These are phyloP conservation scores for Salpingus planirostris DNA, from an alignment of 2,888 invertebrate species.

Conservation along the genomic window DNA sequence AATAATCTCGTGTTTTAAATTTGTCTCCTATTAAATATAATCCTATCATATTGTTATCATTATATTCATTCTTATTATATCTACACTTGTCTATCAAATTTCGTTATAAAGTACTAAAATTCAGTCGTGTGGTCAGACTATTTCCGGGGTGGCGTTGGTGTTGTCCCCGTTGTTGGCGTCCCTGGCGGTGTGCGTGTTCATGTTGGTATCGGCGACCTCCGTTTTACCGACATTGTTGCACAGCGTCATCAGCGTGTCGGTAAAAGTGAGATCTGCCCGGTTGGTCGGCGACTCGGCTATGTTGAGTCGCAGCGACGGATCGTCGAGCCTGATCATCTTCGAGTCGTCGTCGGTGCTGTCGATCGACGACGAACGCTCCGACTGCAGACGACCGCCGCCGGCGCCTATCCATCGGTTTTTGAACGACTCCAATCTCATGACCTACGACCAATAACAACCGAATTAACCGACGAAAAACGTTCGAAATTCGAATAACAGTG, in stretches of 20 bases:
- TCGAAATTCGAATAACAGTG: too few species aligned
- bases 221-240: slow-evolving; percentile 20
- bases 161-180: slow-evolving; percentile 15
- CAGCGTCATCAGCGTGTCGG: too few species aligned
- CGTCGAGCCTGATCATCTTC: slow-evolving; percentile 35
- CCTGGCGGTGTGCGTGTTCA: slow-evolving; percentile 26
- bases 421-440: slow-evolving; percentile 66
- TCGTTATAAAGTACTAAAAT: slow-evolving; percentile 8
- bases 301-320: slow-evolving; percentile 36
- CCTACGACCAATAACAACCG: slow-evolving; percentile 41
- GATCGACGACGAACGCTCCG: slow-evolving; percentile 34
- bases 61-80: too few species aligned
- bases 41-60: too few species aligned
- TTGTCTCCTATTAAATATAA: too few species aligned
- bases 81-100: slow-evolving; percentile 4
- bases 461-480: too few species aligned
- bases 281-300: slow-evolving; percentile 29
- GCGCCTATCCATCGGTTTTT: slow-evolving; percentile 50
- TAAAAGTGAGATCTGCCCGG: slow-evolving; percentile 26
- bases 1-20: too few species aligned
- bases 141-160: too few species aligned
- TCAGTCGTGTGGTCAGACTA: slow-evolving; percentile 21
- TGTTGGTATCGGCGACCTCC: slow-evolving; percentile 28
- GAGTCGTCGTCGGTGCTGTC: slow-evolving; percentile 39
- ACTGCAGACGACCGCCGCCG: slow-evolving; percentile 26